Conservation (phyloP, 2,888 invertebrate genomes). For the Callyntrura guangdongensis region DNA sequence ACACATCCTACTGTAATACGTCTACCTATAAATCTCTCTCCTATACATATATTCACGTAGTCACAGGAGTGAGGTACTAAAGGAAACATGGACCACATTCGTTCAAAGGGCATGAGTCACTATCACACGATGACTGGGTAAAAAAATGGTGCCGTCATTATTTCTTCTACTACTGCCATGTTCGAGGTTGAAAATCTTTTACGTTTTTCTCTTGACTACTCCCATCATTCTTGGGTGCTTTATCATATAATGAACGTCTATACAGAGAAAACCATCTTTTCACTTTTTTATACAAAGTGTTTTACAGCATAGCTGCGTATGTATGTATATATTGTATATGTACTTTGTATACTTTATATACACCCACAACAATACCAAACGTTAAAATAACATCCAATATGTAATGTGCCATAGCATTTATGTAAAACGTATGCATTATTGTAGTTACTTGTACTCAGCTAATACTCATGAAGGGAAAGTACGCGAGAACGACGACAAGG, state of each 20-base stretch:
- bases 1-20: neutral
- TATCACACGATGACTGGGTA: too few species aligned
- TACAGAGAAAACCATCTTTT: neutral
- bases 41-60: too few species aligned
- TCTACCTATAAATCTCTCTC: neutral
- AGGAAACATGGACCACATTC: neutral
- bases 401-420: conserved; percentile 52
- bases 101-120: conserved; percentile 3
- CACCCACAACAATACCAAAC: conserved; percentile 23
- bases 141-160: too few species aligned
- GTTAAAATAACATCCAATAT: conserved; percentile 55
- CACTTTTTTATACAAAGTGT: neutral
- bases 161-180: too few species aligned
- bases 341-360: neutral
- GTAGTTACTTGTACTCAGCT: conserved; percentile 16
- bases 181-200: neutral
- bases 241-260: neutral
- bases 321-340: too few species aligned
- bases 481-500: neutral
- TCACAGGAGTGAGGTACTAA: neutral
- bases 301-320: too few species aligned
- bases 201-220: conserved; percentile 48
- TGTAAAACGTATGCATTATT: neutral
- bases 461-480: conserved; percentile 7
- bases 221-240: conserved; percentile 66